These are phyloP conservation scores for Galeopterus variegatus DNA, from an alignment of 2,113 vertebrate species.

Conservation along the genomic window DNA sequence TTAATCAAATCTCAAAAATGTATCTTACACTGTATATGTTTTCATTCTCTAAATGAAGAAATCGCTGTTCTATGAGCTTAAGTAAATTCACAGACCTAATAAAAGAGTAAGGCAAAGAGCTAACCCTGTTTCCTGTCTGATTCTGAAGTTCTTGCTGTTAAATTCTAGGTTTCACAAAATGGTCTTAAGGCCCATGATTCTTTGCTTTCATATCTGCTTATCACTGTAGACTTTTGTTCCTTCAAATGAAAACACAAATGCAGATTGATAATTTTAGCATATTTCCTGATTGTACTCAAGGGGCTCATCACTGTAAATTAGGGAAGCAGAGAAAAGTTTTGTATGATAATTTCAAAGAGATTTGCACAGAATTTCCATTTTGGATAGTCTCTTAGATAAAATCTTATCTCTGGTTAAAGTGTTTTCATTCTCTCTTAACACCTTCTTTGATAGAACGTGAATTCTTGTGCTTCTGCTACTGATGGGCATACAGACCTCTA, in stretches of 20 bases:
- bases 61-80: not conserved
- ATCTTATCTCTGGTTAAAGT: not conserved
- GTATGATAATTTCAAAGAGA: not conserved
- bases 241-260: constrained; percentile 8
- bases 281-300: not conserved
- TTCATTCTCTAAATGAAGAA: not conserved
- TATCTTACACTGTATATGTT: not conserved
- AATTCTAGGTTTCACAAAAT: not conserved
- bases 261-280: not conserved
- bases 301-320: not conserved
- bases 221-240: not conserved
- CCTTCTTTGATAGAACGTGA: not conserved
- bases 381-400: not conserved
- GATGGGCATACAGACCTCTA: not conserved
- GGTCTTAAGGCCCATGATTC: not conserved
- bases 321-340: not conserved
- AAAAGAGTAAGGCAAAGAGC: not conserved
- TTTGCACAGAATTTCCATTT: not conserved
- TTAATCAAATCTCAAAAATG: not conserved
- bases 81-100: not conserved
- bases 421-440: not conserved
- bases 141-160: not conserved
- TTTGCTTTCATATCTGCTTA: not conserved
- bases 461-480: not conserved
- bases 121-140: not conserved